phyloP scores from a whole-genome alignment of 2,113 vertebrate species.

The Python bivittatus region DNA sequence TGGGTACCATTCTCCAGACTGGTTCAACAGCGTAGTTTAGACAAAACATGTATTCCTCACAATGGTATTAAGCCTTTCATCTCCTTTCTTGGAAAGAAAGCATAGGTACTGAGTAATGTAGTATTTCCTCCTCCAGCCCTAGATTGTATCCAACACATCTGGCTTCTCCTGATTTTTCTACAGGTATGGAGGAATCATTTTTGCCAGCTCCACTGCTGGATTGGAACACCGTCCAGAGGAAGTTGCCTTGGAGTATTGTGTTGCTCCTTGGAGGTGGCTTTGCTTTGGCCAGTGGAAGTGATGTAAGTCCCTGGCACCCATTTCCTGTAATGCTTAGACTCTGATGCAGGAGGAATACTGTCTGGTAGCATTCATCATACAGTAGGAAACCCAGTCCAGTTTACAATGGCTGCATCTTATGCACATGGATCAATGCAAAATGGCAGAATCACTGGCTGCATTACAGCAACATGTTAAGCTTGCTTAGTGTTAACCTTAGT shows the following conservation, averaged over 20 bases:
- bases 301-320: conserved; percentile 75
- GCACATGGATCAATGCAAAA: background rate
- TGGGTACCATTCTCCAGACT: background rate
- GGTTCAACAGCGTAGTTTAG: background rate
- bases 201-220: conserved; percentile 79
- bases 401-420: background rate
- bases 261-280: conserved; percentile 97
- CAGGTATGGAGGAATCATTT: conserved; percentile 69
- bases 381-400: background rate
- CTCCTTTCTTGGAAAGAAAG: background rate
- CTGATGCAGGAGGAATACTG: background rate
- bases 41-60: background rate
- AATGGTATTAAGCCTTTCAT: background rate
- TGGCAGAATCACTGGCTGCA: background rate
- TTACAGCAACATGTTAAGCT: background rate
- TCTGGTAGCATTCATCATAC: background rate
- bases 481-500: background rate
- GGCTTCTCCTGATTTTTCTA: conserved; percentile 33
- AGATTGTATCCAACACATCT: background rate
- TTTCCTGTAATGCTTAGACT: background rate
- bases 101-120: background rate
- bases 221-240: conserved; percentile 89
- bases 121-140: no score
- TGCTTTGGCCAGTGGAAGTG: conserved; percentile 91
- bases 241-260: conserved; percentile 92